These are phyloP conservation scores for Staurois parvus DNA, from an alignment of 2,797 vertebrate genomes.

Conservation along the genomic window DNA sequence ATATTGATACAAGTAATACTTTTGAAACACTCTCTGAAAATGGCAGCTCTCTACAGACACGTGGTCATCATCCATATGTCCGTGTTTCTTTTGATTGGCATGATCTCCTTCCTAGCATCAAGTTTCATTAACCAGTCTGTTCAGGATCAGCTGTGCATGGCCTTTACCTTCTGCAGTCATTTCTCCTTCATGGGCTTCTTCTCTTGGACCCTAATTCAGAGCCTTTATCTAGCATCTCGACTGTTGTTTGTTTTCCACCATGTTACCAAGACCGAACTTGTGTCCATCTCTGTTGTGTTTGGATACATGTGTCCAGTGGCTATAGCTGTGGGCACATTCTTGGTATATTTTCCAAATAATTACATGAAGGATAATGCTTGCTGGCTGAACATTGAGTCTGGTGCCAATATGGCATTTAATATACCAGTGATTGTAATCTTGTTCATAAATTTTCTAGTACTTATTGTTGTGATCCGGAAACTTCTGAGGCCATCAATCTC, in stretches of 20 bases:
- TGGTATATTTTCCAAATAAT: constrained; percentile 9
- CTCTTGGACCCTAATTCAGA: constrained; percentile 38
- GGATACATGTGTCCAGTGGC: constrained; percentile 28
- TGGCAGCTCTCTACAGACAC: constrained; percentile 24
- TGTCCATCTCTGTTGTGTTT: not conserved
- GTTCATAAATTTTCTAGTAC: constrained; percentile 13
- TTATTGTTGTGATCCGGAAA: constrained; percentile 18
- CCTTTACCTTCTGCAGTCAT: constrained; percentile 28
- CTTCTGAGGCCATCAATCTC: constrained; percentile 37
- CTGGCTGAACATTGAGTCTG: constrained; percentile 17
- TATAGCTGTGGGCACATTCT: constrained; percentile 12
- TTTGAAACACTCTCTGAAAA: not conserved
- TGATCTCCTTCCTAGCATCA: constrained; percentile 7
- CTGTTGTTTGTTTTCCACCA: constrained; percentile 46
- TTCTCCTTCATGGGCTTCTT: constrained; percentile 12
- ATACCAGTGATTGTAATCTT: constrained; percentile 19
- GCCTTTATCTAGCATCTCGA: constrained; percentile 10
- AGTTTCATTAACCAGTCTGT: not conserved
- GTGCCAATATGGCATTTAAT: not conserved
- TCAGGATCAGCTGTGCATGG: not conserved
- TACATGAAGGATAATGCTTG: not conserved
- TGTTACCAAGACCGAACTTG: constrained; percentile 41
- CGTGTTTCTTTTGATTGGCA: constrained; percentile 10
- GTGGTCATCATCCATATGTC: constrained; percentile 27
- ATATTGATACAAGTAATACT: constrained; percentile 19